Evolutionary conservation across 2,113 vertebrate species (phyloP), one percentile per base, ranked within the genome.

Genomic region (Lampris incognitus): DNA sequence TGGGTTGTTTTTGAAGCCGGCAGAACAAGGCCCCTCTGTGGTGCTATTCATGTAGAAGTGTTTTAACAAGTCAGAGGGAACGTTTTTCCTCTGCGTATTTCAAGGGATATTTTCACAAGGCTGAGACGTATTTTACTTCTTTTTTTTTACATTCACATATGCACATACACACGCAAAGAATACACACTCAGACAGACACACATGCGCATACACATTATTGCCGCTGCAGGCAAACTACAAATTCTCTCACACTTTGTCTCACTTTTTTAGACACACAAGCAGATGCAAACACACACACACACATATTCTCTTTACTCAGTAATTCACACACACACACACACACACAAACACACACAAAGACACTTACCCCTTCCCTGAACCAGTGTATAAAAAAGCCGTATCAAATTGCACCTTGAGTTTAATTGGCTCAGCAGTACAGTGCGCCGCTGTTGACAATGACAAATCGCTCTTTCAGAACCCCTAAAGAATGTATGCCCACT

Each of bases 351-450:
- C 75, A 62, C 69, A 74, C 66, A 76, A 76, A 85, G 66, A 72
- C 61, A 56, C 56, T 36, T 49, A 37, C 79, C 76, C 84, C 82
- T 75, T 58, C 75, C 81, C 86, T 88, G 85, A 88, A 90, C 85
- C 87, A 82, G 83, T 92, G 88, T 93, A 86, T 92, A 93, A 90
- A 92, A 89, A 92, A 92, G 91, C 91, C 83, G 87, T 89, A 94
- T 95, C 91, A 65, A 92, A 88, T 94, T 94, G 88, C 93, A 93
- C 86, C 86, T 91, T 89, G 81, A 85, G 76, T 90, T 92, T 93
- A 94, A 94, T 94, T 93, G 91, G 88, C 89, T 82, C 85, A 59
- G 88, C 75, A 70, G 89, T 93, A 93, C 90, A 92, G 91, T 92
- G 91, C 38, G 24, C 73, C 7, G 91, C 91, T 92, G 92, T 94